phyloP scores from a whole-genome alignment of 2,888 invertebrate species.

The Diabrotica balteata region DNA sequence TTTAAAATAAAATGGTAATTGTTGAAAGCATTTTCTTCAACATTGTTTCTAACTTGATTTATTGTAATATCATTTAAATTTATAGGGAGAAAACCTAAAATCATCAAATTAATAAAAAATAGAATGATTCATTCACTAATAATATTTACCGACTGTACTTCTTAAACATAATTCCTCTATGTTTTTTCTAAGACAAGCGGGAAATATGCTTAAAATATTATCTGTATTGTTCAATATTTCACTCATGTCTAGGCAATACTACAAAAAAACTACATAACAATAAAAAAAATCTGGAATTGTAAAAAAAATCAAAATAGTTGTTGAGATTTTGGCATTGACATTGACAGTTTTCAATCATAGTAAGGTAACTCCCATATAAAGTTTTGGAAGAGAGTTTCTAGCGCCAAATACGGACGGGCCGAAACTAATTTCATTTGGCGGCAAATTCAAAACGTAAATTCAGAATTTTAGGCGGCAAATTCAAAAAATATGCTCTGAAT shows the following conservation, averaged over 20 bases:
- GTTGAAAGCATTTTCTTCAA: conserved; percentile 26
- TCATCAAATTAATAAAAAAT: background rate
- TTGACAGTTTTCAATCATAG: too few relatives aligned
- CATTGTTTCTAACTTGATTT: conserved; percentile 17
- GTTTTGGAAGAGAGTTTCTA: too few relatives aligned
- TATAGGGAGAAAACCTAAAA: conserved; percentile 43
- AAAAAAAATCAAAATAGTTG: too few relatives aligned
- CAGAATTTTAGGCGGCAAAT: too few relatives aligned
- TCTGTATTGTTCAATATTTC: conserved; percentile 37
- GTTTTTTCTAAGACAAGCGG: conserved; percentile 44
- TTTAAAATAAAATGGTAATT: conserved; percentile 65
- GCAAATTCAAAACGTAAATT: too few relatives aligned
- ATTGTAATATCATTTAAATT: conserved; percentile 35
- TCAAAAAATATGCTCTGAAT: too few relatives aligned
- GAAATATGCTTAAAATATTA: conserved; percentile 42
- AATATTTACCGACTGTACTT: conserved; percentile 44
- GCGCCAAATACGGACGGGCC: too few relatives aligned
- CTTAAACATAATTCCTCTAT: conserved; percentile 44
- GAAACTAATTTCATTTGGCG: too few relatives aligned
- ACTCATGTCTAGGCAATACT: conserved; percentile 19
- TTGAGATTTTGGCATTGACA: too few relatives aligned
- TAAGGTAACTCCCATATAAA: too few relatives aligned
- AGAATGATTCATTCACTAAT: background rate
- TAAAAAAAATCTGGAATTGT: too few relatives aligned
- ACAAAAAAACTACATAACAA: too few relatives aligned